These are phyloP conservation scores for Caenorhabditis sp. DNA, from an alignment of 2,888 invertebrate genomes.

Conservation along the genomic window DNA sequence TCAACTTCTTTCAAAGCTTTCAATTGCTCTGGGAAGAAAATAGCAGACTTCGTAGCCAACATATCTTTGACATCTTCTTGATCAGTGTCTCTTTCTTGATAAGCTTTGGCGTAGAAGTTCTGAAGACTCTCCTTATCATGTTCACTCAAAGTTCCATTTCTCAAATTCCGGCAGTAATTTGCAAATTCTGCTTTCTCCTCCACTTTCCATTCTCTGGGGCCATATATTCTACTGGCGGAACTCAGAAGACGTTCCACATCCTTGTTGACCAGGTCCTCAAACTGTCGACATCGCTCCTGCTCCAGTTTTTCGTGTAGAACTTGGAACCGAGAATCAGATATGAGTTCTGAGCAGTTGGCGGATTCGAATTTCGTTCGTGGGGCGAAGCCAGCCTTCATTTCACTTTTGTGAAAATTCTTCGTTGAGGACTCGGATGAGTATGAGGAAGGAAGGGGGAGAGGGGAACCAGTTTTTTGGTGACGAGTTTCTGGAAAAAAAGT, in stretches of 20 bases:
- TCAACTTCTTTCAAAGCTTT: neutral
- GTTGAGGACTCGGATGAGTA: neutral
- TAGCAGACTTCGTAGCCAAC: neutral
- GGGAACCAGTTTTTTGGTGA: neutral
- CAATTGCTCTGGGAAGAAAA: neutral
- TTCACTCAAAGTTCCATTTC: conserved; percentile 29
- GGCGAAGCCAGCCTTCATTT: neutral
- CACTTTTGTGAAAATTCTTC: conserved; percentile 1
- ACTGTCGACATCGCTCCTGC: conserved; percentile 15
- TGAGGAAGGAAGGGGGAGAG: neutral
- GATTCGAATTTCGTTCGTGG: conserved; percentile 26
- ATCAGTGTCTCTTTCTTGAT: neutral
- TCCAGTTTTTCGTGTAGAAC: conserved; percentile 27
- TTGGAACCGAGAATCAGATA: neutral
- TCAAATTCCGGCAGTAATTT: conserved; percentile 32
- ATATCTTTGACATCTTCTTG: neutral
- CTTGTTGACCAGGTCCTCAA: conserved; percentile 19
- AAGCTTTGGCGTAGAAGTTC: conserved; percentile 52
- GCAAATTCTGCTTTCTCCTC: conserved; percentile 51
- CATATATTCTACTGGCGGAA: conserved; percentile 38
- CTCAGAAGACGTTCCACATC: conserved; percentile 57
- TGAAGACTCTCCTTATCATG: conserved; percentile 34
- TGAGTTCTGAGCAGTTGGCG: conserved; percentile 9
- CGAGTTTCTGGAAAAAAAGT: conserved; percentile 26
- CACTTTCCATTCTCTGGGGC: conserved; percentile 30